A percentile compares a stretch with the other conserved stretches of the same genome.
These are phyloP conservation scores for Toxonevra muliebris DNA, from an alignment of 2,888 invertebrate species.

Conservation along the genomic window DNA sequence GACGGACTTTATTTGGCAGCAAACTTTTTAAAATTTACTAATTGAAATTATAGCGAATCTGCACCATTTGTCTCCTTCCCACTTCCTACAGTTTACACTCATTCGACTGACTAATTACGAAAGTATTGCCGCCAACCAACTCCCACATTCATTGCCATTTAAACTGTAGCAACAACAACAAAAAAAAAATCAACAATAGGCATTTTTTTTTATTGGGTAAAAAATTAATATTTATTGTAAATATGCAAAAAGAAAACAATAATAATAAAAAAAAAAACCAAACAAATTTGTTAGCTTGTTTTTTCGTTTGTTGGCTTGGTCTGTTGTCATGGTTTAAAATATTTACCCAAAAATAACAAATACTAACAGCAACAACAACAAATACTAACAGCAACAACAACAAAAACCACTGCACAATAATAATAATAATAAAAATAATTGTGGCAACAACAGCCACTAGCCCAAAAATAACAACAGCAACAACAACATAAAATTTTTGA, in stretches of 20 bases:
- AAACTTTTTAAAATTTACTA: too few relatives aligned
- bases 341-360: not conserved
- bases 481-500: too few relatives aligned
- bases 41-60: too few relatives aligned
- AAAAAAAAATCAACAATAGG: constrained; percentile 1
- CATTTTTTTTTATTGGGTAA: not conserved
- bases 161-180: constrained; percentile 2
- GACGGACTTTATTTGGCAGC: too few relatives aligned
- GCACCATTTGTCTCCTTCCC: too few relatives aligned
- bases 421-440: too few relatives aligned
- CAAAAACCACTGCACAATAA: not conserved
- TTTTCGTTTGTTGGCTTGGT: constrained; percentile 21
- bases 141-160: too few relatives aligned
- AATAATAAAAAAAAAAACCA: constrained; percentile 1
- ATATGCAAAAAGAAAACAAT: not conserved
- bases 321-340: constrained; percentile 25
- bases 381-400: not conserved
- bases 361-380: not conserved
- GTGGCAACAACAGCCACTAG: too few relatives aligned
- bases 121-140: too few relatives aligned
- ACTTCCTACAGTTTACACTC: too few relatives aligned
- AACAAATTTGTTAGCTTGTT: constrained; percentile 1
- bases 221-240: not conserved
- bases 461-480: too few relatives aligned
- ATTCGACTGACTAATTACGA: too few relatives aligned